These are phyloP conservation scores for Sussaba pulchella DNA, from an alignment of 2,888 invertebrate species.

Conservation along the genomic window DNA sequence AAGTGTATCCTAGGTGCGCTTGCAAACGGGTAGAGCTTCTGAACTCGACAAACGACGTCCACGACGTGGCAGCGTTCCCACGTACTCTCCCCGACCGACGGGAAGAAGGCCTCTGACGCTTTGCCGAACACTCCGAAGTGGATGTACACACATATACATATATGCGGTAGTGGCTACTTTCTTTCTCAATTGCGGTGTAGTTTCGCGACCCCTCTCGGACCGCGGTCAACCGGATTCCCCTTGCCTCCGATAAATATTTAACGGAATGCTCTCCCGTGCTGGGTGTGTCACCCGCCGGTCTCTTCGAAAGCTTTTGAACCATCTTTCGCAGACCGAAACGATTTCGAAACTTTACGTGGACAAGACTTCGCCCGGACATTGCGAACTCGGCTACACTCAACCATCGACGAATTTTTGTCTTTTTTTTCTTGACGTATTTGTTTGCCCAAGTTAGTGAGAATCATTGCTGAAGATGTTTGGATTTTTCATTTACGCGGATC, in stretches of 20 bases:
- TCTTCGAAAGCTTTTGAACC: background rate
- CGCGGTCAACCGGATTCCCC: slow-evolving; percentile 57
- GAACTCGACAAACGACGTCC: slow-evolving; percentile 62
- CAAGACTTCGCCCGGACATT: slow-evolving; percentile 1
- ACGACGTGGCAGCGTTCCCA: slow-evolving; percentile 63
- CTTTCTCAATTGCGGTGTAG: slow-evolving; percentile 58
- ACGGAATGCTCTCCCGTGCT: too few relatives aligned
- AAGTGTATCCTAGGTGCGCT: slow-evolving; percentile 59
- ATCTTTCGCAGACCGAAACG: slow-evolving; percentile 16
- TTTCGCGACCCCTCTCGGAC: slow-evolving; percentile 39
- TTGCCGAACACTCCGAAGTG: slow-evolving; percentile 41
- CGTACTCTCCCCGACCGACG: slow-evolving; percentile 24
- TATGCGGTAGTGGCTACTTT: slow-evolving; percentile 1
- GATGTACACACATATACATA: too few relatives aligned
- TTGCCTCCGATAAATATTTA: slow-evolving; percentile 74
- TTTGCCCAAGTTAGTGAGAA: too few relatives aligned
- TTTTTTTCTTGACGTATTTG: slow-evolving; percentile 6
- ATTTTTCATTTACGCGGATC: too few relatives aligned
- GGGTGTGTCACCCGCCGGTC: too few relatives aligned
- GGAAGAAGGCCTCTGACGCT: slow-evolving; percentile 13
- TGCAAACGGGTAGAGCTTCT: slow-evolving; percentile 22
- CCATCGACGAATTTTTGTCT: background rate
- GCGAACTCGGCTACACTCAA: slow-evolving; percentile 21
- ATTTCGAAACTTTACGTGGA: slow-evolving; percentile 10
- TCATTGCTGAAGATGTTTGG: too few relatives aligned